Conservation (phyloP, 2,113 vertebrate genomes). For the Bos indicus region DNA sequence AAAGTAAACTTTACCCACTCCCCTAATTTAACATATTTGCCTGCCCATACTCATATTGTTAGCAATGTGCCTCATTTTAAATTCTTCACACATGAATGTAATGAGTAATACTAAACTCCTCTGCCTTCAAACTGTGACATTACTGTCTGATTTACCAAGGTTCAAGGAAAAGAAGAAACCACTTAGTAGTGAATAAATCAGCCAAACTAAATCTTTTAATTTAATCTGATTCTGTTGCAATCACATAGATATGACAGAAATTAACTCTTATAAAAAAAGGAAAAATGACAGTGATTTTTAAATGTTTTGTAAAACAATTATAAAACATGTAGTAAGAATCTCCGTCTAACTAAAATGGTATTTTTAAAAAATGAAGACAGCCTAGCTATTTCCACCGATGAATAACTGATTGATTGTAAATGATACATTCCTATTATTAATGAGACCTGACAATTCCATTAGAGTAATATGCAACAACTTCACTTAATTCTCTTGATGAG, state of each 20-base stretch:
- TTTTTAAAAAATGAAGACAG: conserved; percentile 31
- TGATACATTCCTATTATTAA: conserved; percentile 41
- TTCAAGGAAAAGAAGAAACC: background rate
- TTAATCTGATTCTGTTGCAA: background rate
- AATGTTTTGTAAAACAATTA: conserved; percentile 29
- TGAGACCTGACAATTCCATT: conserved; percentile 43
- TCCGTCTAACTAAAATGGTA: background rate
- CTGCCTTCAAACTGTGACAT: background rate
- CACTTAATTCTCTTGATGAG: conserved; percentile 43
- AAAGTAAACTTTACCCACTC: background rate
- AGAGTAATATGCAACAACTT: conserved; percentile 12
- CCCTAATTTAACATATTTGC: background rate
- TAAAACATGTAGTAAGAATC: background rate
- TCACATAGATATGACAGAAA: background rate
- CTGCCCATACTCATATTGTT: background rate
- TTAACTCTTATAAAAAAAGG: background rate
- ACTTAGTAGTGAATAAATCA: conserved; percentile 20
- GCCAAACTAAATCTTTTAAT: background rate
- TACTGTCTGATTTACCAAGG: background rate
- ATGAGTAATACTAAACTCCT: background rate
- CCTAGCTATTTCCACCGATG: conserved; percentile 25
- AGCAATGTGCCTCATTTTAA: background rate
- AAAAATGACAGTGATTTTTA: conserved; percentile 42
- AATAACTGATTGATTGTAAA: conserved; percentile 44
- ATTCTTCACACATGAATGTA: background rate